Conservation (phyloP, 2,888 invertebrate species). For the Eristalis arbustorum region DNA sequence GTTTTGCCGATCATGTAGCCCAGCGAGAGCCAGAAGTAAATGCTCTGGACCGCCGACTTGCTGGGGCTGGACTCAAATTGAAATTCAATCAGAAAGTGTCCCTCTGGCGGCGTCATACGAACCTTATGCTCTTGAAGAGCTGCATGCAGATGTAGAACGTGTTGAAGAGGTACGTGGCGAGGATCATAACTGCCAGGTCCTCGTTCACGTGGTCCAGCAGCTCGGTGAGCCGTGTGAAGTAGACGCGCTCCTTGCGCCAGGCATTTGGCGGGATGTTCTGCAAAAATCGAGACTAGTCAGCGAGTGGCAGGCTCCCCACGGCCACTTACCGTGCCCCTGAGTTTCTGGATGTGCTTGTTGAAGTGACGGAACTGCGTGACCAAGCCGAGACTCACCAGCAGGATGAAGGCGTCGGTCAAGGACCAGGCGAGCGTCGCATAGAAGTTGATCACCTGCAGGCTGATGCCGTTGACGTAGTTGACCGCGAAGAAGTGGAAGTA, state of each 20-base stretch:
- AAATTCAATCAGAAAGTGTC: neutral
- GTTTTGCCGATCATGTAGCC: slow-evolving; percentile 80
- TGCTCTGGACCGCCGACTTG: slow-evolving; percentile 76
- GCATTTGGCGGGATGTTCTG: slow-evolving; percentile 82
- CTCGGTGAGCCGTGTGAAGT: slow-evolving; percentile 81
- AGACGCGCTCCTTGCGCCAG: slow-evolving; percentile 84
- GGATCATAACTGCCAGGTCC: slow-evolving; percentile 82
- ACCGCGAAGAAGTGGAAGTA: slow-evolving; percentile 81
- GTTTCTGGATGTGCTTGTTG: slow-evolving; percentile 76
- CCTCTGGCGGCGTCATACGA: slow-evolving; percentile 73
- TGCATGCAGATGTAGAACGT: slow-evolving; percentile 87
- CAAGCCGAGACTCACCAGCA: slow-evolving; percentile 84
- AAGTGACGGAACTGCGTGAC: slow-evolving; percentile 83
- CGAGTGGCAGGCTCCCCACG: neutral
- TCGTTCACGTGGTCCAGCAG: slow-evolving; percentile 83
- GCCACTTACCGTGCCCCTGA: slow-evolving; percentile 56
- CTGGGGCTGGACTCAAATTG: slow-evolving; percentile 74
- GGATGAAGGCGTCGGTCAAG: slow-evolving; percentile 85
- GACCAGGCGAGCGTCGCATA: slow-evolving; percentile 84
- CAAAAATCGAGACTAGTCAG: neutral
- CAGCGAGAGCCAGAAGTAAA: slow-evolving; percentile 81
- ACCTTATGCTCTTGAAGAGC: slow-evolving; percentile 85
- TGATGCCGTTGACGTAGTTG: slow-evolving; percentile 81
- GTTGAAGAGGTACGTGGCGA: slow-evolving; percentile 85
- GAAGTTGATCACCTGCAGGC: slow-evolving; percentile 77